These are phyloP conservation scores for Lanistes nyassanus DNA, from an alignment of 1,140 invertebrate genomes.

Conservation along the genomic window DNA sequence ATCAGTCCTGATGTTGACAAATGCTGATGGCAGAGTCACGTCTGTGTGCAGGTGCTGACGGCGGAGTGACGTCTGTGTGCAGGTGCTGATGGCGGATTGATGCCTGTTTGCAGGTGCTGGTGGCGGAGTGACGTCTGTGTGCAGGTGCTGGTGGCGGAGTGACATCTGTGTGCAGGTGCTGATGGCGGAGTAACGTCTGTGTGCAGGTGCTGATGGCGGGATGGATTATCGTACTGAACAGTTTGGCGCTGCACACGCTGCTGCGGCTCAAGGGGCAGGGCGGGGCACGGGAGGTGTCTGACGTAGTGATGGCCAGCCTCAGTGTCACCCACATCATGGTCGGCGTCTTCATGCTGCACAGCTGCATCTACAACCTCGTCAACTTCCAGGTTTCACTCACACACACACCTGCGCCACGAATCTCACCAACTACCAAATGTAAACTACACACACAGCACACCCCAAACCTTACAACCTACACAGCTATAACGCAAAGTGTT, in stretches of 20 bases:
- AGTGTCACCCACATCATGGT: constrained; percentile 26
- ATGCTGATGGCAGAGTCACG: background rate
- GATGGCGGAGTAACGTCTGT: background rate
- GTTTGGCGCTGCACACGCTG: constrained; percentile 29
- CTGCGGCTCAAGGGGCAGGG: background rate
- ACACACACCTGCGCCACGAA: background rate
- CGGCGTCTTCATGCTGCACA: constrained; percentile 26
- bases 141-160: background rate
- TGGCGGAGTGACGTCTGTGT: background rate
- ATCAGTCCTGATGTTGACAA: no score
- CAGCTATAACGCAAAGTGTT: no score
- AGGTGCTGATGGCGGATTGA: constrained; percentile 11
- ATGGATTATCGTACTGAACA: constrained; percentile 25
- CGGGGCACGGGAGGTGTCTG: background rate
- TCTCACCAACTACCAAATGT: background rate
- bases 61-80: background rate
- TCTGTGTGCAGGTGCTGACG: no score
- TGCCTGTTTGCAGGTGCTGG: background rate
- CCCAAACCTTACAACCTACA: no score
- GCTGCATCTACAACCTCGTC: constrained; percentile 28
- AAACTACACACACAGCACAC: no score
- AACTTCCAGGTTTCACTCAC: constrained; percentile 22
- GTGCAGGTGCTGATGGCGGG: constrained; percentile 12
- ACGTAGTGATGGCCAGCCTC: constrained; percentile 25
- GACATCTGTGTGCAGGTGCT: no score